Conservation (phyloP, 2,113 vertebrate species). For the Ancistrus triradiatus region DNA sequence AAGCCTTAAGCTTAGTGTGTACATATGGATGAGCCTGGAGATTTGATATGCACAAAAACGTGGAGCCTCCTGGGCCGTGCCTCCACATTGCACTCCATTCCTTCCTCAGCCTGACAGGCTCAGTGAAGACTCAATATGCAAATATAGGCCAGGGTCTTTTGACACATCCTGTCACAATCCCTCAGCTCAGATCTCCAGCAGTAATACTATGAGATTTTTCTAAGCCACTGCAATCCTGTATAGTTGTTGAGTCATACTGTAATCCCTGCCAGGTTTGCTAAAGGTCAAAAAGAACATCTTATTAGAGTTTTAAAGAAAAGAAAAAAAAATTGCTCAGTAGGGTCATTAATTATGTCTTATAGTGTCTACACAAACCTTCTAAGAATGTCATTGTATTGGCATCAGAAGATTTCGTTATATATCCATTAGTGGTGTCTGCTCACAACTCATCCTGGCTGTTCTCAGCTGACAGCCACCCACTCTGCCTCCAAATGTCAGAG, state of each 20-base stretch:
- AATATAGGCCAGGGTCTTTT: slow-evolving; percentile 52
- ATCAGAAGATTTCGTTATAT: neutral
- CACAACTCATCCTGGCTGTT: neutral
- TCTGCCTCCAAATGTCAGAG: neutral
- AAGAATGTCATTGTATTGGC: neutral
- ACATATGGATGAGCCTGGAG: slow-evolving; percentile 26
- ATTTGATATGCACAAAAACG: slow-evolving; percentile 14
- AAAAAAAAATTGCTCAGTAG: no score
- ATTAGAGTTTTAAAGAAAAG: no score
- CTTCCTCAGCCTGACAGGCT: slow-evolving; percentile 48
- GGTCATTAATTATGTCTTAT: neutral
- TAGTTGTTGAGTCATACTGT: slow-evolving; percentile 5
- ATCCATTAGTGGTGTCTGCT: slow-evolving; percentile 2
- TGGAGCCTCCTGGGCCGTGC: slow-evolving; percentile 35
- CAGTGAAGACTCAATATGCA: slow-evolving; percentile 48
- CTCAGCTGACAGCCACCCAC: slow-evolving; percentile 7
- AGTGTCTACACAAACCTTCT: neutral
- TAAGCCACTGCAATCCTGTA: slow-evolving; percentile 5
- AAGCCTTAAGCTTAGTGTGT: slow-evolving; percentile 30
- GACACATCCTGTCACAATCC: slow-evolving; percentile 50
- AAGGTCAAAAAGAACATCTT: no score
- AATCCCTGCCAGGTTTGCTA: neutral
- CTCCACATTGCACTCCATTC: slow-evolving; percentile 27
- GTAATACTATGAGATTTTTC: slow-evolving; percentile 15
- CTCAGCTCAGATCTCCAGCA: slow-evolving; percentile 41